Base-by-base conservation (phyloP, 1,140 invertebrate species). In the Drosophila trapezifrons region DNA sequence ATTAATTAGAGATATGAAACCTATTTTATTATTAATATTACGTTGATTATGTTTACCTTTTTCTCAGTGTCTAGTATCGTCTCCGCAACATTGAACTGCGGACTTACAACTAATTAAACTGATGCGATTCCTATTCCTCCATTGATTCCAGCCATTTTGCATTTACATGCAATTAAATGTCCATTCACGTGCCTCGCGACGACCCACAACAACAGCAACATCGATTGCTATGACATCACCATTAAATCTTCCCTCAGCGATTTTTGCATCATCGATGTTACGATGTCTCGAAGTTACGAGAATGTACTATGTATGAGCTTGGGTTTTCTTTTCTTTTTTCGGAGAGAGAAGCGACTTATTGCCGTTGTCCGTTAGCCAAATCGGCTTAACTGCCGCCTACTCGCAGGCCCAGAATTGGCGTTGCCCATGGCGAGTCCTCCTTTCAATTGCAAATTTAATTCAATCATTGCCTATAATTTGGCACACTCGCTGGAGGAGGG, bases 391-490 rank as follows among this genome's bases (percentile, higher is more conserved):
- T 60, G 80, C 72, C 81, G 67, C 81, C 81, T 37, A 80, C 76
- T 69, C 80, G 25, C 35, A 17, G 66, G 56, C 46, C 18, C 56
- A 32, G 37, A 52, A 80, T 71, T 78, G 82, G 58, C 59, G 29
- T 58, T 58, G 64, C 73, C 80, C 51, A 35, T 58, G 49, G 54
- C 38, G 29, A 59, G 71, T 71, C 65, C 65, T 87, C n/a, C 77
- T 89, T 89, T 90, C 85, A 84, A 89, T 89, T 89, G 84, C 84
- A 89, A 89, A 89, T 89, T 89, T 87, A 89, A 89, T 89, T 89
- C 84, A 89, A 89, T 89, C 85, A 89, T 84, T 89, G 84, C 70
- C 84, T 89, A 74, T 84, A 89, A 89, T 89, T 89, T 89, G 84
- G 85, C 85, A 78, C 80, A 84, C 84, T 80, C 75, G 45, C 38